A percentile compares a stretch with the other conserved stretches of the same genome.
Conservation (phyloP, 2,888 invertebrate genomes). For the Pocota personata region DNA sequence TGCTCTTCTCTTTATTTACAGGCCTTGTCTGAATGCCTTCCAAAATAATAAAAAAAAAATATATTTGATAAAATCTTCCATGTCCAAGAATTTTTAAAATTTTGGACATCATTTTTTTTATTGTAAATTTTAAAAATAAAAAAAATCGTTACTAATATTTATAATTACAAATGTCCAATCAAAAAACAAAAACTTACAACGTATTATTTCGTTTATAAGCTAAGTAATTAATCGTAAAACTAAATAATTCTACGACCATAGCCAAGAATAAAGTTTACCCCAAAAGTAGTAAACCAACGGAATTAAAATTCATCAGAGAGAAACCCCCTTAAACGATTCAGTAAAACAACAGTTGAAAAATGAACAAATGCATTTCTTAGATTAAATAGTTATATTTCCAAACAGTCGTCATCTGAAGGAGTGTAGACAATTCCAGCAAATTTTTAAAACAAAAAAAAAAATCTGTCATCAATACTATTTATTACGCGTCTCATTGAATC, state of each 20-base stretch:
- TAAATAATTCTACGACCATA: conserved; percentile 37
- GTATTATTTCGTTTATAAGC: conserved; percentile 66
- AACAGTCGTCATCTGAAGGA: conserved; percentile 12
- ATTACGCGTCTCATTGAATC: conserved; percentile 20
- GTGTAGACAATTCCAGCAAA: background rate
- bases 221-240: conserved; percentile 48
- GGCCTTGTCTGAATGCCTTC: conserved; percentile 83
- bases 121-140: conserved; percentile 67
- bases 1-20: conserved; percentile 75
- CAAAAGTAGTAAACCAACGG: conserved; percentile 20
- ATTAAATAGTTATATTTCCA: conserved; percentile 47
- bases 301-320: conserved; percentile 31
- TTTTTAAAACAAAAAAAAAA: conserved; percentile 16
- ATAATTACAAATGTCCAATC: conserved; percentile 69
- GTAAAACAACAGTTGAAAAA: conserved; percentile 12
- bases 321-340: conserved; percentile 32
- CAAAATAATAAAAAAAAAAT: conserved; percentile 78
- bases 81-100: conserved; percentile 80
- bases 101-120: conserved; percentile 80
- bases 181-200: conserved; percentile 52
- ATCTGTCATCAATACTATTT: background rate
- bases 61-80: conserved; percentile 80
- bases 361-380: conserved; percentile 59
- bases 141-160: conserved; percentile 62
- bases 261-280: conserved; percentile 17